These are phyloP conservation scores for Agriopis marginaria DNA, from an alignment of 2,888 invertebrate genomes.

Conservation along the genomic window DNA sequence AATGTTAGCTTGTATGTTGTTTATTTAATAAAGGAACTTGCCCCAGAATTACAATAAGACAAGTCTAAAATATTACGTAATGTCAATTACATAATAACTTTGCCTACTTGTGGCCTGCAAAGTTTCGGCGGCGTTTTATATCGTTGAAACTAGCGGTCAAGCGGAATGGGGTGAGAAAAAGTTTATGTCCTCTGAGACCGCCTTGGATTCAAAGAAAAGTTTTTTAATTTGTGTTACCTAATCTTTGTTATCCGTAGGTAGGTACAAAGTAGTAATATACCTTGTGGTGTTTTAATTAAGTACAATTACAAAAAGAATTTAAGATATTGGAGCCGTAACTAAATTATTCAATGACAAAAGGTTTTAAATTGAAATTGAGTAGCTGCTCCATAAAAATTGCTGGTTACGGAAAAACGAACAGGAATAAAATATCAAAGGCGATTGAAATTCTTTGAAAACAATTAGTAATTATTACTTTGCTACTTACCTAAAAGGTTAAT, in stretches of 20 bases:
- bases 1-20: no score
- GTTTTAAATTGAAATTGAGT: conserved; percentile 7
- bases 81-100: background rate
- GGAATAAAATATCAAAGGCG: conserved; percentile 49
- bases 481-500: conserved; percentile 1
- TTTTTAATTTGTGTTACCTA: conserved; percentile 29
- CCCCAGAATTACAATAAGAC: no score
- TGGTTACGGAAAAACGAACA: conserved; percentile 35
- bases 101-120: background rate
- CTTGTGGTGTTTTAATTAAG: background rate
- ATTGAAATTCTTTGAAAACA: background rate
- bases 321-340: conserved; percentile 5
- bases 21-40: no score
- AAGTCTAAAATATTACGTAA: no score
- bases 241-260: background rate
- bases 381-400: conserved; percentile 37
- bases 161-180: conserved; percentile 7
- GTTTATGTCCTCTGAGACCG: conserved; percentile 17
- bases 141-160: conserved; percentile 14
- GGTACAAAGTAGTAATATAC: background rate
- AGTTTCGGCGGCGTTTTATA: conserved; percentile 6
- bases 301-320: background rate
- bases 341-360: conserved; percentile 9
- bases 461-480: background rate
- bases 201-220: conserved; percentile 21